These are phyloP conservation scores for Dasysyrphus tricinctus DNA, from an alignment of 2,888 invertebrate genomes.

Conservation along the genomic window DNA sequence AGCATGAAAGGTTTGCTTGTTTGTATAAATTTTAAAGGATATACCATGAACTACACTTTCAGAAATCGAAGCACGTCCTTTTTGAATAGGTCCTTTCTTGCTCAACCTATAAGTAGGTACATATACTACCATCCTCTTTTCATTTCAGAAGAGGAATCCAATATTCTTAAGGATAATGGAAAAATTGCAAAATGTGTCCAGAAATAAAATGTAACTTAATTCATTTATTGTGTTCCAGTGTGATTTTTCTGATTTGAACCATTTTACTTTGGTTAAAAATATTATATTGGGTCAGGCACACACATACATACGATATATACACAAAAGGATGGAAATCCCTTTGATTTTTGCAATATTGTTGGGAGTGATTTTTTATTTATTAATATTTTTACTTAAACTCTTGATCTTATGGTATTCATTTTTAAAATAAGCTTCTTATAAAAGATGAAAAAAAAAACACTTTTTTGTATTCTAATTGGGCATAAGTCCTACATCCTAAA, in stretches of 20 bases:
- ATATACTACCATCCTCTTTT: not conserved
- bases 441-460: not conserved
- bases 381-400: slow-evolving; percentile 3
- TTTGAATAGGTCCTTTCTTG: slow-evolving; percentile 43
- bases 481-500: too few relatives aligned
- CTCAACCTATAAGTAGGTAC: not conserved
- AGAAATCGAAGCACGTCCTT: slow-evolving; percentile 65
- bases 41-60: slow-evolving; percentile 40
- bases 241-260: slow-evolving; percentile 70
- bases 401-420: not conserved
- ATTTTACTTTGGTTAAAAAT: slow-evolving; percentile 45
- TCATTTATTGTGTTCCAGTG: slow-evolving; percentile 71
- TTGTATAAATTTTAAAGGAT: slow-evolving; percentile 54
- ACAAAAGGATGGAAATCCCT: not conserved
- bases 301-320: not conserved
- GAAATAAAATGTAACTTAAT: slow-evolving; percentile 64
- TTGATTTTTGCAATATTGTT: slow-evolving; percentile 10
- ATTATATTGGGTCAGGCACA: not conserved
- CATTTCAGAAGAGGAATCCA: not conserved
- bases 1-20: slow-evolving; percentile 35
- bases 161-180: slow-evolving; percentile 55
- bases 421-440: slow-evolving; percentile 3
- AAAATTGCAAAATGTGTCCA: slow-evolving; percentile 56
- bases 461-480: not conserved
- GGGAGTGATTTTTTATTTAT: not conserved